Evolutionary conservation across 2,888 invertebrate species (phyloP), one percentile per base, ranked within the genome.

Genomic region (Xylophagus ater): DNA sequence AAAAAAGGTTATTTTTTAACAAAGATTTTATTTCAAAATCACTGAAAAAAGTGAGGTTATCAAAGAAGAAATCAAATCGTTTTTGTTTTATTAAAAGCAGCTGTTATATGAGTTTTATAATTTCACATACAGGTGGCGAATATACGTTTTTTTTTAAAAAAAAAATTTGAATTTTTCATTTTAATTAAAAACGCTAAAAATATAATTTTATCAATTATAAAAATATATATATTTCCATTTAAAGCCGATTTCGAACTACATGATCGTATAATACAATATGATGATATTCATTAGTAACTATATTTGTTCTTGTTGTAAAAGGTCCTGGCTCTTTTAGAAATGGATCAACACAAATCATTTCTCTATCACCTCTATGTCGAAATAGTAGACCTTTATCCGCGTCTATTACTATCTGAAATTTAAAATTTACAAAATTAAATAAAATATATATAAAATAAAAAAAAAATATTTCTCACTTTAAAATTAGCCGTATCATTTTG

Each of bases 231-330:
- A n/a, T n/a, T n/a, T n/a, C n/a, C n/a, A n/a, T n/a, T n/a, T n/a
- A n/a, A n/a, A n/a, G n/a, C n/a, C n/a, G n/a, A 50, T 68, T 73
- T 49, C 81, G 70, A 1, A 81, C 72, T 6, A 81, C 68, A 54
- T 89, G 87, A 58, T 89, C 88, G 53, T 83, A 87, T 32, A 89
- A 70, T 53, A 85, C 76, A 25, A 82, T 71, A 51, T 83, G 79
- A 3, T 78, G 76, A 56, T 84, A 87, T 50, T 71, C 69, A 0
- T 74, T 68, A 0, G 81, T 76, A 45, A 68, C 67, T 12, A 84
- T 61, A 35, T 77, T 67, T 34, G 70, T 65, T 44, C 84, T 71
- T 3, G 69, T 73, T 1, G 80, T 79, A 57, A 81, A 80, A 47
- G 74, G 71, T 0, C 81, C 82, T 1, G 79, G 78, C 0, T 68